Base-by-base conservation (phyloP, 2,888 invertebrate species). In the Drosophila mimica region DNA sequence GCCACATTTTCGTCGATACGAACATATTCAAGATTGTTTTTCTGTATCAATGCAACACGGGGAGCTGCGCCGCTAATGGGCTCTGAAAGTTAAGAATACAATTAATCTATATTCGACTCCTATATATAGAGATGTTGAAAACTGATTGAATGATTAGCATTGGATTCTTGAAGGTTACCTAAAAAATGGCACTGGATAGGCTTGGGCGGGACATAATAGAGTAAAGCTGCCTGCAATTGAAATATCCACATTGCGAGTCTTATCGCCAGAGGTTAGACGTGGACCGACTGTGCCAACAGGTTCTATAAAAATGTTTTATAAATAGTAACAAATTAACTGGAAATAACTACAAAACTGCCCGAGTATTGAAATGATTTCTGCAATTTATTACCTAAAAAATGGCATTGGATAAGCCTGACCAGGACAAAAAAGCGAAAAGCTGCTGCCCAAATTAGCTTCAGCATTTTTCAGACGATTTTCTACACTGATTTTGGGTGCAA, bases 251-350 rank as follows among this genome's bases (percentile, higher is more conserved):
- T 90, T 93, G 15, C 93, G 86, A 0, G 92, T 94, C 69, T 93
- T 93, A 93, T 96, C 96, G 93, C 95, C 93, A 56, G 96, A 95
- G n/a, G 96, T 96, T 90, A 96, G 95, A 93, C 96, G 96, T 92
- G 93, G 93, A 40, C 91, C 88, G 8, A 94, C 92, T 68, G 91
- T 91, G 20, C 92, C 92, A n/a, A 92, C 91, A 9, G 92, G 92
- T 43, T 92, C 92, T 89, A 70, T 0, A 65, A 59, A 3, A 48
- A 40, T 11, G 1, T 4, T 51, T 20, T 11, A 28, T 1, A 20
- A 28, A 20, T 48, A 3, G 25, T 17, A 46, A 34, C 8, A 4
- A 43, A 7, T 3, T 1, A 30, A 31, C 2, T 31, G 36, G 38
- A 38, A 8, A 8, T 1, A 9, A 13, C 15, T 8, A 17, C 0